Evolutionary conservation across 2,113 vertebrate species (phyloP), one percentile per base, ranked within the genome.

Genomic region (Leptocoma aspasia): DNA sequence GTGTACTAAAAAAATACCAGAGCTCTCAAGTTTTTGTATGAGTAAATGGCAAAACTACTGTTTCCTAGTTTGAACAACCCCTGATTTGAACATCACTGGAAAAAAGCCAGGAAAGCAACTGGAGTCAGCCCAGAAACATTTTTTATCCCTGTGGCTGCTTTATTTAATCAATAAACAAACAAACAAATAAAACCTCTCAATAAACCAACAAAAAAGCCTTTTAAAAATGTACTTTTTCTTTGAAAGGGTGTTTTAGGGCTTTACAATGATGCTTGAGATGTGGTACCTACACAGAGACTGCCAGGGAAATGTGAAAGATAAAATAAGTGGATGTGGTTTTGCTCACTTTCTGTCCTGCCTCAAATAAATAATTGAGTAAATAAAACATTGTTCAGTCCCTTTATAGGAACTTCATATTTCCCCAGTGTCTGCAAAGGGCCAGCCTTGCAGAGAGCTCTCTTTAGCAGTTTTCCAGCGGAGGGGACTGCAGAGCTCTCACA

Each of bases 41-140:
- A 87, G 76, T 95, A 95, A 95, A 96, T 96, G 84, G 33, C 94
- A 95, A 92, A 97, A 95, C 96, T 96, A 47, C 94, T 82, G 44
- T 97, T 94, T 87, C 61, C 76, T 95, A 41, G 69, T 89, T 94
- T 95, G 95, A 96, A 92, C 90, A 95, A 79, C 71, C 31, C 47
- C 73, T 80, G 86, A 73, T 92, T 52, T 92, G 95, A 97, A 84
- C 50, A 77, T 91, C 50, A 8, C 18, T 97, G 97, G 97, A 90
- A 66, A 70, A 75, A 26, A 33, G 95, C 97, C 97, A 97, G 92
- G 87, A 92, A 95, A 96, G 57, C 70, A 91, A 82, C 65, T 96
- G 45, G 82, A 96, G 80, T 49, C 86, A 70, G 71, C 42, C 93
- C 90, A 92, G 88, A 96, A 96, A 97, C 15, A 35, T 78, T 68